Conservation (phyloP, 2,888 invertebrate genomes). For the Phalera bucephala region DNA sequence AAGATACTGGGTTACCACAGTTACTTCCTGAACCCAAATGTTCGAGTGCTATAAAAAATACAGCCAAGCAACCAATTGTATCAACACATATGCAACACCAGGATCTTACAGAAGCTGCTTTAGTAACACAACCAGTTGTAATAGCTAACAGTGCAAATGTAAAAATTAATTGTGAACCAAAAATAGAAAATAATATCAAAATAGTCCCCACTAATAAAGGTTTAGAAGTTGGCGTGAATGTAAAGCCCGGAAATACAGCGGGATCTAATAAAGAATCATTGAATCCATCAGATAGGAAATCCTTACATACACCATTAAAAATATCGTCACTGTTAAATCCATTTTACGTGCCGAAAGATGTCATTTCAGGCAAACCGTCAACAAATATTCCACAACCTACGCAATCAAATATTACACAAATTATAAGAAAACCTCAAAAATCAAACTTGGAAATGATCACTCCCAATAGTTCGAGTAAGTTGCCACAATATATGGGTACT, state of each 20-base stretch:
- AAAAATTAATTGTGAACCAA: slow-evolving; percentile 19
- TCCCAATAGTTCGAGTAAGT: neutral
- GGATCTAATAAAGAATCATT: slow-evolving; percentile 8
- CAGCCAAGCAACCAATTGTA: neutral
- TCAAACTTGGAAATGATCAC: neutral
- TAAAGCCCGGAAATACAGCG: slow-evolving; percentile 5
- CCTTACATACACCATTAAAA: slow-evolving; percentile 56
- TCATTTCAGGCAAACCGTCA: slow-evolving; percentile 3
- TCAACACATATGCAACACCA: slow-evolving; percentile 4
- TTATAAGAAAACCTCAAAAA: neutral
- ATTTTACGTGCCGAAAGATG: slow-evolving; percentile 44
- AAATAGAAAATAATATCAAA: slow-evolving; percentile 4
- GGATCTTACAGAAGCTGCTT: slow-evolving; percentile 27
- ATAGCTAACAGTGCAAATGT: slow-evolving; percentile 29
- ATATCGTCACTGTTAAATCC: slow-evolving; percentile 67
- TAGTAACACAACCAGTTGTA: slow-evolving; percentile 39
- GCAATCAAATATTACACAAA: neutral
- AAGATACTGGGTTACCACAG: slow-evolving; percentile 17
- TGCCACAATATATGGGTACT: neutral
- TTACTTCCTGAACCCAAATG: slow-evolving; percentile 8
- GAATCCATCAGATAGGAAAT: slow-evolving; percentile 23
- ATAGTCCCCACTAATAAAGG: neutral
- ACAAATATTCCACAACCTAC: slow-evolving; percentile 2
- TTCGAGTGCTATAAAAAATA: slow-evolving; percentile 9
- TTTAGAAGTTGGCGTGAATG: no score